Evolutionary conservation across 2,888 invertebrate genomes (phyloP), one percentile per base, ranked within the genome.

Genomic region (Plagiodera versicolora): DNA sequence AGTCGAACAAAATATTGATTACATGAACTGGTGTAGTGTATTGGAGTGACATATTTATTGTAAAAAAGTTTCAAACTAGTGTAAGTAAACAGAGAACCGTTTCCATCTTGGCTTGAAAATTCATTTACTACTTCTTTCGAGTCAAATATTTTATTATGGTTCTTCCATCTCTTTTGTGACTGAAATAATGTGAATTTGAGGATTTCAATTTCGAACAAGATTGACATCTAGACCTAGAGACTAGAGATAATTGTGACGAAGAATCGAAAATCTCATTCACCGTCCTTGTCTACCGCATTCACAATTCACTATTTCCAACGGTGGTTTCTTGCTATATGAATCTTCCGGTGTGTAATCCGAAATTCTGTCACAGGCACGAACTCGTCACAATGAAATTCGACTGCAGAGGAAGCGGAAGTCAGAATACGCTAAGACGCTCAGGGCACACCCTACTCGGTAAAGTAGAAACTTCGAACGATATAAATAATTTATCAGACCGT

Each of bases 401-500:
- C 52, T 52, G 52, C n/a, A 39, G 39, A 14, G 52, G 52, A 52
- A 52, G 18, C 20, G 19, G 14, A 18, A 52, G 17, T 17, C 30
- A 18, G 39, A 35, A 24, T 24, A 24, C 39, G 19, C 35, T 39
- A 24, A 11, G 35, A 32, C 18, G 30, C 35, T 18, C 32, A 17
- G 19, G n/a, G 32, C 19, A 52, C 30, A 52, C 32, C 14, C 10
- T 20, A 19, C 19, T 18, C 39, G 9, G 52, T 5, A 20, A 52
- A 52, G 32, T 51, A 51, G 11, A 17, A 52, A 52, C 19, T 52
- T 20, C 18, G 20, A 52, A 52, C 20, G 39, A 52, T 35, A 19
- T 19, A 52, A 20, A 6, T 19, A 18, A 35, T 51, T 32, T 17
- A 17, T 11, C 8, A 32, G 20, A 35, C 3, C 14, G 9, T 10